Evolutionary conservation across 2,113 vertebrate species (phyloP).

Genomic region (Urocitellus parryii): DNA sequence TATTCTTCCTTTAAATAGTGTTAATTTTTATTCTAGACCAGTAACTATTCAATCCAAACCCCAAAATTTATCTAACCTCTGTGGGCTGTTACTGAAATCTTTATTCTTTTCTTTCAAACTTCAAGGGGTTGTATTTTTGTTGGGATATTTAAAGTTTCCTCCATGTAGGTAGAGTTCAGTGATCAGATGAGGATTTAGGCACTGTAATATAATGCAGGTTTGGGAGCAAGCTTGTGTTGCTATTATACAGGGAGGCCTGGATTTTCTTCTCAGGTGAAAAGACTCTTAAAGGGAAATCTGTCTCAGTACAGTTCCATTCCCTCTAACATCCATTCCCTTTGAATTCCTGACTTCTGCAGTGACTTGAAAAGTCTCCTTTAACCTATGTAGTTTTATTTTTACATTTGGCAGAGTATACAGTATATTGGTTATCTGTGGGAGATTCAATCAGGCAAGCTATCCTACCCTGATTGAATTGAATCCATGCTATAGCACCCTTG

Average conservation of each 20-base stretch:
- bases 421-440: neutral
- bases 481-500: neutral
- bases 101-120: neutral
- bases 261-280: neutral
- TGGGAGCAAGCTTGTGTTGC: neutral
- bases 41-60: neutral
- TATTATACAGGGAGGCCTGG: neutral
- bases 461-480: neutral
- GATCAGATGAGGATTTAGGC: neutral
- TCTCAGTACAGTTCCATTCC: neutral
- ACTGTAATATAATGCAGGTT: neutral
- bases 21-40: neutral
- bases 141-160: neutral
- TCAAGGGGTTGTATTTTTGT: neutral
- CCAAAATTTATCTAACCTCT: neutral
- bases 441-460: neutral
- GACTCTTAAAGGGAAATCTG: neutral
- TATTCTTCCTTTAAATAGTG: neutral
- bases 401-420: neutral
- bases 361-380: neutral
- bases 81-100: neutral
- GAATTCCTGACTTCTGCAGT: neutral
- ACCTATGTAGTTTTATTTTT: neutral
- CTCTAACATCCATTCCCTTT: neutral
- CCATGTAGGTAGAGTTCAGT: neutral